Conservation (phyloP, 2,113 vertebrate species). For the Phodopus roborovskii region DNA sequence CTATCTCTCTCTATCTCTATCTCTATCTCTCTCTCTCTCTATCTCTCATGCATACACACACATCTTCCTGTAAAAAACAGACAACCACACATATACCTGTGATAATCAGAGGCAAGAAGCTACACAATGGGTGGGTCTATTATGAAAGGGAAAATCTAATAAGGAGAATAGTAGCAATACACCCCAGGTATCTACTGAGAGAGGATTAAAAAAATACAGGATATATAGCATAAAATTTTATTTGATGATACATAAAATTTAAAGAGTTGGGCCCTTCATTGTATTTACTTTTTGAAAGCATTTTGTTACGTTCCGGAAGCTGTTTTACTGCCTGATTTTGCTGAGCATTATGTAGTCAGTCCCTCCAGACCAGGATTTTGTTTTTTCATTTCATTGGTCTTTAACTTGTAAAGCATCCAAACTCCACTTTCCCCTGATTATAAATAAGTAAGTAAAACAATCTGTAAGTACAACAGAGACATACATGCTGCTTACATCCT, state of each 20-base stretch:
- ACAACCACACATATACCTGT: neutral
- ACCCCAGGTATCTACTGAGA: neutral
- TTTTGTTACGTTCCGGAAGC: neutral
- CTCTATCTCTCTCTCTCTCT: neutral
- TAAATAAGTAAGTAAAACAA: conserved; percentile 67
- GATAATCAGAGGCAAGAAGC: neutral
- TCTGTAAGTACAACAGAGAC: conserved; percentile 4
- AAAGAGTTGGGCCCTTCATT: neutral
- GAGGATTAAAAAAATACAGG: neutral
- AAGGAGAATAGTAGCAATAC: neutral
- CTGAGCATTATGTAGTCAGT: neutral
- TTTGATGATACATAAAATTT: neutral
- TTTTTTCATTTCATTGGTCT: conserved; percentile 41
- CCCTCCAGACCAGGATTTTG: neutral
- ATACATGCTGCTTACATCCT: conserved; percentile 3
- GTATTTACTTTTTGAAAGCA: neutral
- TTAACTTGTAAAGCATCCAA: conserved; percentile 51
- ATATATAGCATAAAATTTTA: neutral
- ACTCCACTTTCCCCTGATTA: conserved; percentile 47
- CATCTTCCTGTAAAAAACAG: neutral
- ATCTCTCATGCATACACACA: neutral
- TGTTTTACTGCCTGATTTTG: neutral
- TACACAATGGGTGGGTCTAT: neutral
- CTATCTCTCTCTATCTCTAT: too few species aligned
- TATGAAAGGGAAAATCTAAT: conserved; percentile 36